These are phyloP conservation scores for Cotesia typhae DNA, from an alignment of 1,140 invertebrate genomes.

Conservation along the genomic window DNA sequence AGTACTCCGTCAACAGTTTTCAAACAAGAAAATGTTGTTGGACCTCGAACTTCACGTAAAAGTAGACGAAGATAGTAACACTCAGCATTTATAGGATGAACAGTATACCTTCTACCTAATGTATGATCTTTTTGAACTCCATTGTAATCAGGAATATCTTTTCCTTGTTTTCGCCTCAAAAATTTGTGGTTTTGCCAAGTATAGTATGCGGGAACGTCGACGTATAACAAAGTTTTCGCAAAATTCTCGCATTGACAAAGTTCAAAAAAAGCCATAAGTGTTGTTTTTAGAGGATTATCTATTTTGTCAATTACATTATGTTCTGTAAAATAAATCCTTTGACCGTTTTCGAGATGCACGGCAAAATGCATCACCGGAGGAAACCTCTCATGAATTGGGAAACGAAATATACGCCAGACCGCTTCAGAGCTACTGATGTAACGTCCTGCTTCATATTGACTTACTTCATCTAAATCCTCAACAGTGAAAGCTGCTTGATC, in stretches of 20 bases:
- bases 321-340: slow-evolving; percentile 3
- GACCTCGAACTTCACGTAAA: too few species aligned
- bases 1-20: too few species aligned
- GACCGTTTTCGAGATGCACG: slow-evolving; percentile 54
- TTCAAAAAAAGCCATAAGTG: slow-evolving; percentile 59
- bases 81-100: too few species aligned
- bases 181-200: slow-evolving; percentile 1
- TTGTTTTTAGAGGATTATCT: slow-evolving; percentile 51
- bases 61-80: too few species aligned
- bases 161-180: slow-evolving; percentile 42
- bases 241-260: slow-evolving; percentile 45
- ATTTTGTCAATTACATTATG: slow-evolving; percentile 45
- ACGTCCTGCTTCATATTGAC: slow-evolving; percentile 54
- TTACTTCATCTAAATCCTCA: too few species aligned
- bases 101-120: too few species aligned
- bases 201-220: not conserved
- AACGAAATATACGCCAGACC: slow-evolving; percentile 60
- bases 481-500: too few species aligned
- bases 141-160: too few species aligned
- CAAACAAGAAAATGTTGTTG: too few species aligned
- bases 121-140: too few species aligned
- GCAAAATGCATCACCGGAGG: slow-evolving; percentile 41
- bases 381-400: slow-evolving; percentile 57
- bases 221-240: not conserved
- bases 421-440: slow-evolving; percentile 62